Percentiles rank a stretch among this genome's conserved stretches.
Evolutionary conservation across 2,888 invertebrate species (phyloP).

Genomic region (Microctonus brassicae): DNA sequence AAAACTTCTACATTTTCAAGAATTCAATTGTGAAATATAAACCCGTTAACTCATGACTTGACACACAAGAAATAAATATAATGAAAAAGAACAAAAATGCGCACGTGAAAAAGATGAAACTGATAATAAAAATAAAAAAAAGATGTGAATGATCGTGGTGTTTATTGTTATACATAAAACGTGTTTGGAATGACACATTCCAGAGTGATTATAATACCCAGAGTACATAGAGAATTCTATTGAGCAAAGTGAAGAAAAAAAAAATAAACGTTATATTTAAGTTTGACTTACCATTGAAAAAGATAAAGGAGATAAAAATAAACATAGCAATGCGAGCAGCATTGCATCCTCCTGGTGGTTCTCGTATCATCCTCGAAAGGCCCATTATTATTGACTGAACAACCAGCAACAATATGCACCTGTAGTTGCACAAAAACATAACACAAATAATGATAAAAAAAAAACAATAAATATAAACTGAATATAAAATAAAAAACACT

Average conservation of each 20-base stretch:
- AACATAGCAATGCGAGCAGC: conserved; percentile 55
- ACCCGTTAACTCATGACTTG: no score
- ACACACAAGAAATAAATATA: no score
- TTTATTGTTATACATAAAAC: neutral
- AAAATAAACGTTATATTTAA: neutral
- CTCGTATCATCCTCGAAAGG: conserved; percentile 61
- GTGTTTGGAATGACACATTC: neutral
- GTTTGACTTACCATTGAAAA: conserved; percentile 59
- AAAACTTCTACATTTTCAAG: no score
- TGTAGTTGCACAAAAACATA: conserved; percentile 40
- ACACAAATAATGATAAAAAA: conserved; percentile 33
- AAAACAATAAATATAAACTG: conserved; percentile 4
- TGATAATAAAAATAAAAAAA: neutral
- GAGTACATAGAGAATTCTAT: neutral
- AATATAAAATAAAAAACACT: neutral
- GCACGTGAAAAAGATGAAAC: neutral
- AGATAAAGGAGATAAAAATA: conserved; percentile 53
- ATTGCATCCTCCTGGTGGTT: conserved; percentile 59
- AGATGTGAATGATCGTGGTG: neutral
- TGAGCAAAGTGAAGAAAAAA: neutral
- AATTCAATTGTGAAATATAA: no score
- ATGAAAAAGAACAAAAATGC: neutral
- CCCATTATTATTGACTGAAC: conserved; percentile 36
- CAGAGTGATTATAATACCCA: neutral
- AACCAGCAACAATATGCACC: conserved; percentile 39